Conservation (phyloP, 1,140 invertebrate genomes). For the Pachyrhynchus sulphureomaculatus region DNA sequence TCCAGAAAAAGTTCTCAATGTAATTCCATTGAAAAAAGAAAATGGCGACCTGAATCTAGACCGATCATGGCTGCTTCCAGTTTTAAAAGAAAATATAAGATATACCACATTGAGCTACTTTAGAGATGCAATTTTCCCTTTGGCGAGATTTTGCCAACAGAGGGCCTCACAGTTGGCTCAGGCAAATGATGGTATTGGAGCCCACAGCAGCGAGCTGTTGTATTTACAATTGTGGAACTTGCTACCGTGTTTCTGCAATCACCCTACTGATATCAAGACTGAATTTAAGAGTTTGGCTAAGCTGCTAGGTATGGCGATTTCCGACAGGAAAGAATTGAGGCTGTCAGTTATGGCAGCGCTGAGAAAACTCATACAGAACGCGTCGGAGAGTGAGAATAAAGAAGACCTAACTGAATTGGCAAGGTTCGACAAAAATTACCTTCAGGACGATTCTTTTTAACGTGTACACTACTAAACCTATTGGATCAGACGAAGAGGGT, state of each 20-base stretch:
- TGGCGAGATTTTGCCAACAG: conserved; percentile 69
- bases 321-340: conserved; percentile 67
- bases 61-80: conserved; percentile 84
- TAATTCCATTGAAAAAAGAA: conserved; percentile 70
- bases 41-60: conserved; percentile 66
- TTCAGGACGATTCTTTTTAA: conserved; percentile 91
- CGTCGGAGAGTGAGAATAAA: conserved; percentile 56
- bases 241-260: conserved; percentile 85
- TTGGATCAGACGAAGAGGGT: conserved; percentile 70
- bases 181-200: conserved; percentile 61
- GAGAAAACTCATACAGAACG: conserved; percentile 65
- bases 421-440: conserved; percentile 85
- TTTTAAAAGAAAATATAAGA: conserved; percentile 79
- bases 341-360: conserved; percentile 70
- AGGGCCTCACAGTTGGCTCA: conserved; percentile 60
- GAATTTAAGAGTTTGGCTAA: conserved; percentile 59
- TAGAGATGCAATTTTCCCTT: conserved; percentile 73
- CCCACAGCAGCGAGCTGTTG: conserved; percentile 77
- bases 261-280: conserved; percentile 75
- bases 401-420: conserved; percentile 61
- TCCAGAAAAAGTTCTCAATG: conserved; percentile 71
- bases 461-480: conserved; percentile 77
- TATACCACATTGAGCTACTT: conserved; percentile 82
- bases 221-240: conserved; percentile 88
- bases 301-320: conserved; percentile 59